These are phyloP conservation scores for Eulemur rufifrons DNA, from an alignment of 2,113 vertebrate species.

Conservation along the genomic window DNA sequence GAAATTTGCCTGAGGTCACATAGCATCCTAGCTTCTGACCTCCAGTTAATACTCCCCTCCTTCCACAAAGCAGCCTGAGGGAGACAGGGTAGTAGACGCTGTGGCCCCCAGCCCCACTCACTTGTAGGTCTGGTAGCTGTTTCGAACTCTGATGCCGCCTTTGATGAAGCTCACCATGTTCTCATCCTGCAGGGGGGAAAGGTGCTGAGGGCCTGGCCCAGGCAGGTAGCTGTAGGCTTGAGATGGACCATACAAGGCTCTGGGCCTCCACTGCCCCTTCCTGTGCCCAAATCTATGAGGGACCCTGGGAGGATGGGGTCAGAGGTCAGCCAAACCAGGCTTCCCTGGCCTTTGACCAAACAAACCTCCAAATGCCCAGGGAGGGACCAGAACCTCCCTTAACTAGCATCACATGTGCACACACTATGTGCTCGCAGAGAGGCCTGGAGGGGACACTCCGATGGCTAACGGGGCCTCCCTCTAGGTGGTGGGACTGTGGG, in stretches of 20 bases:
- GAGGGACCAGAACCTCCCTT: background rate
- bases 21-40: background rate
- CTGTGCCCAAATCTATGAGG: background rate
- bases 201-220: background rate
- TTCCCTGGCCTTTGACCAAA: background rate
- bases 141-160: conserved; percentile 97
- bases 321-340: background rate
- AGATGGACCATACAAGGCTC: background rate
- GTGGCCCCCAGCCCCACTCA: conserved; percentile 71
- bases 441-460: background rate
- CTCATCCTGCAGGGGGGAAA: conserved; percentile 90
- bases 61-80: background rate
- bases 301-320: background rate
- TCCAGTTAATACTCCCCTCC: background rate
- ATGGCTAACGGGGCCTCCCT: background rate
- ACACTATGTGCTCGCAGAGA: background rate
- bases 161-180: conserved; percentile 99
- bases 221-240: background rate
- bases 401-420: background rate
- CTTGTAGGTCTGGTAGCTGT: conserved; percentile 99
- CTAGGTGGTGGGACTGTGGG: background rate
- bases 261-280: background rate
- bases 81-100: rapidly evolving
- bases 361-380: background rate
- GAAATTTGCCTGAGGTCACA: background rate